A percentile compares a stretch with the other conserved stretches of the same genome.
These are phyloP conservation scores for Drosophila nr. perissopoda DNA, from an alignment of 2,888 invertebrate species.

Conservation along the genomic window DNA sequence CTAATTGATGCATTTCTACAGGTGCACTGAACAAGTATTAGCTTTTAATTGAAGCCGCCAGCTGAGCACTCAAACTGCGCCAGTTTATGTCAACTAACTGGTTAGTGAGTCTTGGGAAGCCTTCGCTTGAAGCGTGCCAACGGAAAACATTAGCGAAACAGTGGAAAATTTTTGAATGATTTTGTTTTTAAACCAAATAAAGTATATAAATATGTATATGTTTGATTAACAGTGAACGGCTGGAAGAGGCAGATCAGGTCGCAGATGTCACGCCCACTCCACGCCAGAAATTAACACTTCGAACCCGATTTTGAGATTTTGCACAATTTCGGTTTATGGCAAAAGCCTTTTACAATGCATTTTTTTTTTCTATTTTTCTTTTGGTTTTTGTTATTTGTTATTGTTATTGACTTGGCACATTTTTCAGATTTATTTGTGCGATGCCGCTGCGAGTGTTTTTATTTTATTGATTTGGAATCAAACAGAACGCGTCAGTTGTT, in stretches of 20 bases:
- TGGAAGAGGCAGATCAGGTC: constrained; percentile 6
- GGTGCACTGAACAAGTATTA: constrained; percentile 1
- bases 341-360: constrained; percentile 28
- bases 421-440: constrained; percentile 70
- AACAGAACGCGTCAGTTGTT: constrained; percentile 49
- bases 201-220: constrained; percentile 62
- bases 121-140: constrained; percentile 46
- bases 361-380: constrained; percentile 40
- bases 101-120: not conserved
- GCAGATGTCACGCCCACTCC: constrained; percentile 54
- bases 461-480: constrained; percentile 64
- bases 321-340: constrained; percentile 8
- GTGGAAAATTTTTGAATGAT: constrained; percentile 72
- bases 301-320: constrained; percentile 2
- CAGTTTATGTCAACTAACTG: constrained; percentile 4
- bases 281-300: constrained; percentile 62
- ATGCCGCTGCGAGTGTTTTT: constrained; percentile 31
- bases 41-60: not conserved
- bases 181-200: constrained; percentile 63
- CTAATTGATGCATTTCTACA: constrained; percentile 29
- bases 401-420: constrained; percentile 72
- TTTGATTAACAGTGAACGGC: constrained; percentile 65
- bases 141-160: constrained; percentile 41
- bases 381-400: constrained; percentile 53
- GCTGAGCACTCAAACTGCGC: not conserved